Conservation (phyloP, 1,140 invertebrate genomes). For the Drosophila carrolli region DNA sequence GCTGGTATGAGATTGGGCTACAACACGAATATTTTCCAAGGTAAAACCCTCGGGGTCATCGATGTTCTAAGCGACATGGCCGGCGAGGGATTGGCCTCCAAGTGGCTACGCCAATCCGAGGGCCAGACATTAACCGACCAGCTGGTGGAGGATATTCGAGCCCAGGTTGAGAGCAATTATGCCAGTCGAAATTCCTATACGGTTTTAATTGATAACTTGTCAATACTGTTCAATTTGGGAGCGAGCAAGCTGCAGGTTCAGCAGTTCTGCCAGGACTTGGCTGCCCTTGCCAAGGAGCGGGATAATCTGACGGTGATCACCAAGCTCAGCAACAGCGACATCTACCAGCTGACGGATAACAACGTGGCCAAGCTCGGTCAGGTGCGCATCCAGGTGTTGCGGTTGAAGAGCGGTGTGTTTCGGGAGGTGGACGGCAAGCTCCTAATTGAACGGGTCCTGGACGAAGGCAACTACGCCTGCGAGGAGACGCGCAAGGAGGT, state of each 20-base stretch:
- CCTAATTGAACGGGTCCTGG: conserved; percentile 85
- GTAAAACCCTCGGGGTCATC: conserved; percentile 86
- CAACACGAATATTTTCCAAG: conserved; percentile 87
- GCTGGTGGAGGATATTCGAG: conserved; percentile 67
- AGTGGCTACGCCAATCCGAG: conserved; percentile 68
- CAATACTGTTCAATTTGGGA: conserved; percentile 88
- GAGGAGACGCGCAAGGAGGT: conserved; percentile 84
- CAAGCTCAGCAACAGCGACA: conserved; percentile 86
- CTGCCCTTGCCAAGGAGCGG: conserved; percentile 82
- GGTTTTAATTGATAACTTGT: conserved; percentile 89
- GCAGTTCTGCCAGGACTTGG: conserved; percentile 79
- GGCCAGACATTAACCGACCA: conserved; percentile 55
- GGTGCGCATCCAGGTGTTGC: conserved; percentile 87
- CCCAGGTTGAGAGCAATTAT: conserved; percentile 59
- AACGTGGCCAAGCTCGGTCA: conserved; percentile 87
- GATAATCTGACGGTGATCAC: conserved; percentile 85
- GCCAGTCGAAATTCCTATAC: conserved; percentile 83
- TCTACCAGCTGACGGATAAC: conserved; percentile 86
- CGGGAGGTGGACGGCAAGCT: conserved; percentile 89
- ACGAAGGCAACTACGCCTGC: conserved; percentile 78
- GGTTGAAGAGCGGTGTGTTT: conserved; percentile 88
- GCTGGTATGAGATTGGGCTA: conserved; percentile 90
- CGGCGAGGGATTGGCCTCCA: conserved; percentile 51
- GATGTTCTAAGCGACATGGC: conserved; percentile 86
- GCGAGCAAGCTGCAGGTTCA: conserved; percentile 73